A percentile compares a stretch with the other conserved stretches of the same genome.
These are phyloP conservation scores for Masticophis lateralis DNA, from an alignment of 2,797 vertebrate genomes.

Conservation along the genomic window DNA sequence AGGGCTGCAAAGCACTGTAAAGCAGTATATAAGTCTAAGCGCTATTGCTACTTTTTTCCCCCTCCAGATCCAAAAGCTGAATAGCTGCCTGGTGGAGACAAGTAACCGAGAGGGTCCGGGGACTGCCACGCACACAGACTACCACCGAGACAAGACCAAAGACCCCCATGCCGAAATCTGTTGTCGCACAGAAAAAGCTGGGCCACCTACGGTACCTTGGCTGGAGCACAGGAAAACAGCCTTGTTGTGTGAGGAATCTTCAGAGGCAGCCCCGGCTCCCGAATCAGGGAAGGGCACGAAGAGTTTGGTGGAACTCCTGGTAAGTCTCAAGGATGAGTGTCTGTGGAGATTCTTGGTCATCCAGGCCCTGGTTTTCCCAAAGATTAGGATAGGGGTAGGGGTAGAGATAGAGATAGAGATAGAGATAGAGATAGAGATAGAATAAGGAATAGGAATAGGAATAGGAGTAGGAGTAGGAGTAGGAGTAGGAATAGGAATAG, in stretches of 20 bases:
- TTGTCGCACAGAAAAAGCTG: constrained; percentile 75
- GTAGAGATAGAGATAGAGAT: too few relatives aligned
- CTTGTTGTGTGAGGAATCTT: constrained; percentile 69
- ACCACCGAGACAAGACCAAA: constrained; percentile 84
- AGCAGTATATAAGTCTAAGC: too few relatives aligned
- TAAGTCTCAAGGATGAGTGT: constrained; percentile 65
- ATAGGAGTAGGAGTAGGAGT: too few relatives aligned
- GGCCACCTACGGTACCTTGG: constrained; percentile 79
- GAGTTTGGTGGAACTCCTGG: constrained; percentile 90
- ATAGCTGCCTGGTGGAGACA: constrained; percentile 73
- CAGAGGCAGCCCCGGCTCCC: constrained; percentile 71
- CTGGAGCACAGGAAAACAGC: constrained; percentile 76
- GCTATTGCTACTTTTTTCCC: too few relatives aligned
- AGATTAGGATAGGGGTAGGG: not conserved
- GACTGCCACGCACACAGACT: constrained; percentile 70
- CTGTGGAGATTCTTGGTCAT: not conserved
- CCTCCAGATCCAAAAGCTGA: constrained; percentile 76
- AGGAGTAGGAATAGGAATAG: too few relatives aligned
- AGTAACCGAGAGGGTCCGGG: constrained; percentile 74
- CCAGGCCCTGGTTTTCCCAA: not conserved
- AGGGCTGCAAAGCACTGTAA: too few relatives aligned
- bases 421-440: too few relatives aligned
- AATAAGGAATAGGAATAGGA: too few relatives aligned
- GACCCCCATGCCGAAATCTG: constrained; percentile 77
- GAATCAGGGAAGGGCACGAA: constrained; percentile 77